These are phyloP conservation scores for Leucopsar rothschildi DNA, from an alignment of 2,113 vertebrate genomes.

Conservation along the genomic window DNA sequence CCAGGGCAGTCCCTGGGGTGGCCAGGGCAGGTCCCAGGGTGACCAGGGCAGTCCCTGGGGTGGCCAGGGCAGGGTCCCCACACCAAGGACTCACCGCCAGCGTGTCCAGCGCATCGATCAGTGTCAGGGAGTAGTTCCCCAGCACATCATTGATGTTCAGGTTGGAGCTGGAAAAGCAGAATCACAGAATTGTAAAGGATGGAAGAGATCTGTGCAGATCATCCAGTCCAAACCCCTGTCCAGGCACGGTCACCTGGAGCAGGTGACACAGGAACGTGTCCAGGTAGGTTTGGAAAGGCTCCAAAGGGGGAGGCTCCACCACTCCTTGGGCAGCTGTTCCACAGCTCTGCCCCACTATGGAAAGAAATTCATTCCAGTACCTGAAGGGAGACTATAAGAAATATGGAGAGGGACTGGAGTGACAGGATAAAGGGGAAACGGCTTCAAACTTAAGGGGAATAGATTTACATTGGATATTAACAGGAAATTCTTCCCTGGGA, in stretches of 20 bases:
- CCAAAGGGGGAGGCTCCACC: not conserved
- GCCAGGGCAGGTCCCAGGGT: not conserved
- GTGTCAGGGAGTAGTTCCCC: slow-evolving; percentile 95
- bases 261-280: not conserved
- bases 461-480: not conserved
- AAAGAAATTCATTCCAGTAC: not conserved
- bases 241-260: not conserved
- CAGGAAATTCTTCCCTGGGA: rapidly evolving
- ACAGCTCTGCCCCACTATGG: not conserved
- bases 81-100: slow-evolving; percentile 80
- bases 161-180: slow-evolving; percentile 85
- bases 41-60: not conserved
- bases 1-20: not conserved
- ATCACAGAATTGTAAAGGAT: not conserved
- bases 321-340: not conserved
- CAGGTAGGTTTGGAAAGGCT: not conserved
- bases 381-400: not conserved
- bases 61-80: not conserved
- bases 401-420: not conserved
- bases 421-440: not conserved
- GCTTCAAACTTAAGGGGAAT: too few species aligned
- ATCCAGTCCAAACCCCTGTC: not conserved
- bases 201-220: not conserved
- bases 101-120: slow-evolving; percentile 94
- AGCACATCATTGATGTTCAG: slow-evolving; percentile 98